Base-by-base conservation (phyloP, 2,888 invertebrate genomes). In the Lampropteryx suffumata region DNA sequence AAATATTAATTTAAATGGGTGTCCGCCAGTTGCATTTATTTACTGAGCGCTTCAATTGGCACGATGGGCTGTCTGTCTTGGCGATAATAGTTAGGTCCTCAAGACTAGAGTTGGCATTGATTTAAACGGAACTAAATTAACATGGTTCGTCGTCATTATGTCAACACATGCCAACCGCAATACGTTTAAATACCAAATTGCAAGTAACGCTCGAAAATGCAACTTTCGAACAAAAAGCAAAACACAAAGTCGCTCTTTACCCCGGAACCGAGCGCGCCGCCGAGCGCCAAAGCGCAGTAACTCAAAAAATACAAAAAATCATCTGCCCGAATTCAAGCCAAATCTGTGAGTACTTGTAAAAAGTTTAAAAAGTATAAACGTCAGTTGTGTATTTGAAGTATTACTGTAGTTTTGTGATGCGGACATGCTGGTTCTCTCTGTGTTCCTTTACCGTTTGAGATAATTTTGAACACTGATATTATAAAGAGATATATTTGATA, bases 251-350 rank as follows among this genome's bases (percentile, higher is more conserved):
- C 29, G 8, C 11, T 43, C 53, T 52, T 17, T 12, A 36, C 41
- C 32, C 37, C 52, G 53, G 52, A 59, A 55, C 57, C 52, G 46
- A 54, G 51, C 51, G 55, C 42, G 56, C 51, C 50, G 55, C 37
- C 34, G 50, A 59, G 48, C 41, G 57, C 55, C 46, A 62, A 56
- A 62, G 52, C 50, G 29, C 36, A 50, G 52, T 55, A 59, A 62
- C 50, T 59, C 43, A 59, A 61, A 62, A 58, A 62, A 58, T 50
- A 59, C 50, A 57, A 61, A 61, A 60, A 61, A 52, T 26, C 30
- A 51, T 50, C 29, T 43, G 8, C 26, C 43, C 11, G 48, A 54
- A 50, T 50, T 52, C 57, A 32, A 56, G 62, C 62, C 62, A 62
- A 62, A 59, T 57, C 52, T 56, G 51, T 46, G 50, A 62, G 54